These are phyloP conservation scores for Capra hircus DNA, from an alignment of 2,113 vertebrate species.

Conservation along the genomic window DNA sequence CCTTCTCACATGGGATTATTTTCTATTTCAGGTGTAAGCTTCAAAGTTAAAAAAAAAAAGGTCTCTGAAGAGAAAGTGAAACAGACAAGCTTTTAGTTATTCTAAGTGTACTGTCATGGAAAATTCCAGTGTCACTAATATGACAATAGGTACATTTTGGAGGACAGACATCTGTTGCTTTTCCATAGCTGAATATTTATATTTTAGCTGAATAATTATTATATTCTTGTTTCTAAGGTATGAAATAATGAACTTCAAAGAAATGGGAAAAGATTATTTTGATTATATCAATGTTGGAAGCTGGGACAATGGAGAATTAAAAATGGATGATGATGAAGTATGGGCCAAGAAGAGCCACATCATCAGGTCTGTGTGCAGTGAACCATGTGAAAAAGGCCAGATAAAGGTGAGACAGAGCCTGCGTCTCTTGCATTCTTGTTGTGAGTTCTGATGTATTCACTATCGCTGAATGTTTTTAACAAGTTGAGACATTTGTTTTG, in stretches of 20 bases:
- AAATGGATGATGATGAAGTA: slow-evolving; percentile 95
- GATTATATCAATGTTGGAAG: slow-evolving; percentile 98
- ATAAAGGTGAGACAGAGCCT: slow-evolving; percentile 89
- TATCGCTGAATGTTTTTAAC: not conserved
- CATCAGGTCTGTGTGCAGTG: slow-evolving; percentile 97
- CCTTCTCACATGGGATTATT: slow-evolving; percentile 30
- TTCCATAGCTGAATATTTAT: not conserved
- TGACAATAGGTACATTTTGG: not conserved
- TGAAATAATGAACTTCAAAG: slow-evolving; percentile 99
- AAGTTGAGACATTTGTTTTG: not conserved
- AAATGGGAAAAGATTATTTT: slow-evolving; percentile 97
- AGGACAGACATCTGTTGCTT: not conserved
- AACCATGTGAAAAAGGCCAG: slow-evolving; percentile 97
- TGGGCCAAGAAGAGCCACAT: slow-evolving; percentile 91
- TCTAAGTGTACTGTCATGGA: not conserved
- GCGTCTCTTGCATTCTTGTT: not conserved
- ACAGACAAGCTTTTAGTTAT: not conserved
- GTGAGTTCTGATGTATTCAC: not conserved
- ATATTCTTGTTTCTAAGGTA: slow-evolving; percentile 85
- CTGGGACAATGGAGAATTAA: slow-evolving; percentile 96
- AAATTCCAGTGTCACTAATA: not conserved
- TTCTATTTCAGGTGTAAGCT: slow-evolving; percentile 47
- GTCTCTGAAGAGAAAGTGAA: slow-evolving; percentile 20
- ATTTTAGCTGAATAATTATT: slow-evolving; percentile 23
- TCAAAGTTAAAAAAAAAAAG: not conserved